phyloP scores from a whole-genome alignment of 1,140 invertebrate genomes.

The Heliconius hermathena region DNA sequence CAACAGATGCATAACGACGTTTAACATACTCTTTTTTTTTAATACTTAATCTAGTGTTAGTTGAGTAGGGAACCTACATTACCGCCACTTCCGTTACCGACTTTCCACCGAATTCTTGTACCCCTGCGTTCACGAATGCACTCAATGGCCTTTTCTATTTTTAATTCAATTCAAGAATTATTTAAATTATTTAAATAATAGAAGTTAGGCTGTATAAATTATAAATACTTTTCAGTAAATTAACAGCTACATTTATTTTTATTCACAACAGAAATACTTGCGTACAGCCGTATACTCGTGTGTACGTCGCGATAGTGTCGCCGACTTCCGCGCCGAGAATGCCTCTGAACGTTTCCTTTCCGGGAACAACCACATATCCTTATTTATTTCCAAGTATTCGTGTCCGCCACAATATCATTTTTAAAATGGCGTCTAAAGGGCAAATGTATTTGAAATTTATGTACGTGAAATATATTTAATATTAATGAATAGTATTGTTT shows the following conservation, averaged over 20 bases:
- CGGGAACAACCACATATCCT: conserved; percentile 21
- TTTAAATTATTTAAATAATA: background rate
- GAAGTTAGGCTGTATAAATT: background rate
- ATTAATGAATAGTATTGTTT: background rate
- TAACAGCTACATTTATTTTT: background rate
- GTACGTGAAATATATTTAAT: background rate
- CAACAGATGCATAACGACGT: no score
- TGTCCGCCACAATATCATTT: background rate
- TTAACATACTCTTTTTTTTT: no score
- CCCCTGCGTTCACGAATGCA: no score
- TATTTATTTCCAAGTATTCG: conserved; percentile 17
- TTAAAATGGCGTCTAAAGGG: background rate
- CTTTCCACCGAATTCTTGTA: no score
- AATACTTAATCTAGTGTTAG: no score
- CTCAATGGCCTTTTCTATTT: no score
- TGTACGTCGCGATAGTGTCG: conserved; percentile 9
- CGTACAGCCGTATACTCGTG: conserved; percentile 5
- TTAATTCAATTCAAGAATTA: no score
- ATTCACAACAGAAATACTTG: conserved; percentile 1
- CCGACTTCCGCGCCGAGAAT: background rate
- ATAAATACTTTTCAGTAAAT: background rate
- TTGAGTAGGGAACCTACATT: no score
- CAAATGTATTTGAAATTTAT: background rate
- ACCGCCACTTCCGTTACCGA: no score
- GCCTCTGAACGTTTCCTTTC: conserved; percentile 18